A percentile compares a stretch with the other conserved stretches of the same genome.
Evolutionary conservation across 2,113 vertebrate species (phyloP).

Genomic region (Pseudorasbora parva): DNA sequence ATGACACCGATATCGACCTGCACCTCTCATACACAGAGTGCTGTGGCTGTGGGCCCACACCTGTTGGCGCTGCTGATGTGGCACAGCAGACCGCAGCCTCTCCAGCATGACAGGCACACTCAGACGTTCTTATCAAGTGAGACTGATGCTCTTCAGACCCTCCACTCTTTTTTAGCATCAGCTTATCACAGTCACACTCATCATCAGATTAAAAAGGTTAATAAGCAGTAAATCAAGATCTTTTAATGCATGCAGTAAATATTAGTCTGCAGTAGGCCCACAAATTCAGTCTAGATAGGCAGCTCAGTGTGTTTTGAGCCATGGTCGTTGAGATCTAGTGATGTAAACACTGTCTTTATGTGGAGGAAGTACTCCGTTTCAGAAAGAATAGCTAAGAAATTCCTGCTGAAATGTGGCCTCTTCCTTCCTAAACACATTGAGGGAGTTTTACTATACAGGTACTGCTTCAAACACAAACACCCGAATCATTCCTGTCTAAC

Average conservation of each 20-base stretch:
- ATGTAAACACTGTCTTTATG: not conserved
- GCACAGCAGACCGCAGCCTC: not conserved
- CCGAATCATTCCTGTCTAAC: conserved; percentile 27
- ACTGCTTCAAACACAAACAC: conserved; percentile 44
- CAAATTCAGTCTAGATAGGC: not conserved
- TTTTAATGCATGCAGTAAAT: not conserved
- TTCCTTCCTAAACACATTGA: conserved; percentile 13
- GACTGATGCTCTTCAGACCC: not conserved
- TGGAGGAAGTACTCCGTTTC: not conserved
- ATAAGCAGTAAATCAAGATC: not conserved
- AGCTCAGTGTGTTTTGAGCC: not conserved
- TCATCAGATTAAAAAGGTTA: not conserved
- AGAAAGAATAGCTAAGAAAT: not conserved
- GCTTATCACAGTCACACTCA: not conserved
- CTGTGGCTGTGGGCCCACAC: not conserved
- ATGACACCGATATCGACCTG: conserved; percentile 15
- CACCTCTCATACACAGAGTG: not conserved
- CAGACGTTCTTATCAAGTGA: not conserved
- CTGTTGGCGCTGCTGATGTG: conserved; percentile 19
- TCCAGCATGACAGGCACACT: not conserved
- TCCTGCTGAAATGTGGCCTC: conserved; percentile 11
- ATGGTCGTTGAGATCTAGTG: not conserved
- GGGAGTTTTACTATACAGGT: conserved; percentile 21
- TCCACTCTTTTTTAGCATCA: not conserved
- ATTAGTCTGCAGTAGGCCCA: not conserved